Conservation (phyloP, 2,797 vertebrate genomes). For the Sebastolobus alascanus region DNA sequence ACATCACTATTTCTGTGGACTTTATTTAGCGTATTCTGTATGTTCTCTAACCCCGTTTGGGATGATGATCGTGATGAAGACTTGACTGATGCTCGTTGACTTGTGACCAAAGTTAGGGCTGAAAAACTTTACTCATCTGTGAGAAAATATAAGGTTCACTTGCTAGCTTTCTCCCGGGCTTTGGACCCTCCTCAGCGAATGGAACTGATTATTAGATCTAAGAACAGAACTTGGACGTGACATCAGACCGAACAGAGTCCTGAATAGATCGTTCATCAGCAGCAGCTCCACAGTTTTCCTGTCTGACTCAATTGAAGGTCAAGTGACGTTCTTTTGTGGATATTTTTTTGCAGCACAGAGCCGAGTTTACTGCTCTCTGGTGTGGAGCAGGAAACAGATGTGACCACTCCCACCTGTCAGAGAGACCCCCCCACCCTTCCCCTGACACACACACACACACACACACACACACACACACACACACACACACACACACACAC, state of each 20-base stretch:
- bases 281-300: constrained; percentile 31
- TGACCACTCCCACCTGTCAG: constrained; percentile 72
- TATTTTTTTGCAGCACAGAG: constrained; percentile 33
- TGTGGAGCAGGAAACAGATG: constrained; percentile 70
- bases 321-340: constrained; percentile 10
- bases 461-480: constrained; percentile 35
- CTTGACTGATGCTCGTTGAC: no score
- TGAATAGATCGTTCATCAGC: constrained; percentile 6
- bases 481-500: constrained; percentile 34
- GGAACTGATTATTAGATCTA: background rate
- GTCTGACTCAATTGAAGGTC: constrained; percentile 29
- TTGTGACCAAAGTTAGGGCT: no score
- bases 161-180: background rate
- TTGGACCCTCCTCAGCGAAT: background rate
- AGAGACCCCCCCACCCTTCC: constrained; percentile 56
- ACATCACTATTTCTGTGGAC: no score
- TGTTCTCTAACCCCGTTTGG: no score
- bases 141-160: background rate
- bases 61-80: no score
- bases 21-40: no score
- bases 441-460: constrained; percentile 33
- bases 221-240: background rate
- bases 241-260: background rate
- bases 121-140: no score
- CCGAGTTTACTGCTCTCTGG: constrained; percentile 36